Evolutionary conservation across 2,888 invertebrate genomes (phyloP).

Genomic region (Limenitis camilla): DNA sequence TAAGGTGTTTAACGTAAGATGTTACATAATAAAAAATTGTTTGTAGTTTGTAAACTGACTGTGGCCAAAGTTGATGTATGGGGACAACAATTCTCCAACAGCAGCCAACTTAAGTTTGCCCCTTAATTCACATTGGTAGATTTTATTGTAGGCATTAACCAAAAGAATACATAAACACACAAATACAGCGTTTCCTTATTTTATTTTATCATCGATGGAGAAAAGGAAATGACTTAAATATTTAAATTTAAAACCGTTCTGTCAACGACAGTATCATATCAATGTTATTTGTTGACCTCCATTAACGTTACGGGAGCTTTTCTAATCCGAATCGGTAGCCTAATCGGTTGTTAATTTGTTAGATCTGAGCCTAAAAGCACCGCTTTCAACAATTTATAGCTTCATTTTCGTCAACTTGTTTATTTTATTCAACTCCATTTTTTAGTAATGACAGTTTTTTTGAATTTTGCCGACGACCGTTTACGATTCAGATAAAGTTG

Average conservation of each 20-base stretch:
- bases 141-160: too few species aligned
- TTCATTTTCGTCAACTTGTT: constrained; percentile 61
- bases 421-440: constrained; percentile 45
- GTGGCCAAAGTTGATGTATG: too few species aligned
- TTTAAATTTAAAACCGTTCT: constrained; percentile 7
- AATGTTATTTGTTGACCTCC: constrained; percentile 55
- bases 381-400: constrained; percentile 65
- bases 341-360: constrained; percentile 73
- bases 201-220: neutral
- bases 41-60: too few species aligned
- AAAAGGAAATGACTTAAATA: too few species aligned
- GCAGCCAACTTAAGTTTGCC: too few species aligned
- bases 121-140: too few species aligned
- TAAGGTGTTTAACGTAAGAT: too few species aligned
- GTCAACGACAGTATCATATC: constrained; percentile 33
- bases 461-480: constrained; percentile 36
- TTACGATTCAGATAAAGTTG: constrained; percentile 42
- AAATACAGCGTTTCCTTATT: neutral
- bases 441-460: constrained; percentile 32
- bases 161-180: too few species aligned
- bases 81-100: too few species aligned
- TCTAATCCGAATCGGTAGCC: constrained; percentile 67
- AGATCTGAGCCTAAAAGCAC: constrained; percentile 60
- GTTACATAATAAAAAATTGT: too few species aligned
- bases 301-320: constrained; percentile 54